phyloP scores from a whole-genome alignment of 2,113 vertebrate species.

The Ammodytes dubius region DNA sequence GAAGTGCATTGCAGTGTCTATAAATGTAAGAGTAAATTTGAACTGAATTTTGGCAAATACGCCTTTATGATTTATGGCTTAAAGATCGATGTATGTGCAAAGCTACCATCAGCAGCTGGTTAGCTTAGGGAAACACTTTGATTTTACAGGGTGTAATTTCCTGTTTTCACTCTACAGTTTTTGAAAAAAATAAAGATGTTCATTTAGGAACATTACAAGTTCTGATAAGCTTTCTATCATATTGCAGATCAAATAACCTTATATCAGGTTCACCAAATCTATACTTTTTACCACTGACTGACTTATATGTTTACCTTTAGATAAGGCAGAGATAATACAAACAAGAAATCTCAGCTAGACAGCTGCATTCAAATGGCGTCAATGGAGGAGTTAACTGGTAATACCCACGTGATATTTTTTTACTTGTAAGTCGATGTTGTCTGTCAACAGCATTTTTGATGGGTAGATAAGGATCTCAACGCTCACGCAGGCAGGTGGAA shows the following conservation, averaged over 20 bases:
- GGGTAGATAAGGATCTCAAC: not conserved
- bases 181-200: no score
- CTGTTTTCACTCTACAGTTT: no score
- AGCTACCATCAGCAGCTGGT: not conserved
- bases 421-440: not conserved
- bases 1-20: not conserved
- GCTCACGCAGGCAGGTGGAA: not conserved
- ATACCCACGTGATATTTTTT: not conserved
- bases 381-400: not conserved
- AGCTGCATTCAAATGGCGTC: not conserved
- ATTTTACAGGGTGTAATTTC: no score
- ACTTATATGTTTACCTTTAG: not conserved
- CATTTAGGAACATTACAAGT: no score
- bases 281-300: not conserved
- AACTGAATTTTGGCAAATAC: not conserved
- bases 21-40: not conserved
- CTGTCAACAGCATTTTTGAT: not conserved
- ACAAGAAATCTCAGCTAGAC: not conserved
- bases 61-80: not conserved
- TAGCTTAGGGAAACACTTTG: no score
- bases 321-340: not conserved
- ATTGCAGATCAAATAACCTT: not conserved
- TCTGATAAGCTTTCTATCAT: not conserved
- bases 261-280: not conserved
- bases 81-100: not conserved